Evolutionary conservation across 1,140 invertebrate genomes (phyloP), one percentile per base, ranked within the genome.

Genomic region (Bombus confusus): DNA sequence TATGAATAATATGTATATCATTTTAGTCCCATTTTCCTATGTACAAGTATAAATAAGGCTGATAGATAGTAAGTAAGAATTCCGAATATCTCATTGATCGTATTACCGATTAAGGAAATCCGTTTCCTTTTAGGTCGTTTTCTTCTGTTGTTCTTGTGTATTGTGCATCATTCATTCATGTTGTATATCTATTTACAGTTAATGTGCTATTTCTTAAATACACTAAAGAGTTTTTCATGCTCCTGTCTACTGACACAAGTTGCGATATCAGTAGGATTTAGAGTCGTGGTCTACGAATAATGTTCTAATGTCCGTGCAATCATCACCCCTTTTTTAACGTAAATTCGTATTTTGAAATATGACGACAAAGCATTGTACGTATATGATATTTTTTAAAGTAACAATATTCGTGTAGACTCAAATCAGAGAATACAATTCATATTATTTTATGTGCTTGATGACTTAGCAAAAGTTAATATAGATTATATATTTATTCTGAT

Each of bases 21-120:
- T n/a, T 77, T 86, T 80, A 80, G 79, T 89, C 73, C 66, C 43
- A 86, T 69, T 71, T 78, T 71, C 73, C 77, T 86, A 43, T 89
- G 77, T 89, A 89, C 77, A 89, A 43, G 31, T 80, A 87, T 87
- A 88, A 86, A 75, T 89, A 86, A 89, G 88, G 80, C 85, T 83
- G 88, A 74, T 75, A 78, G 62, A 73, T 47, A 86, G 84, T 89
- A 89, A 86, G 88, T 88, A 86, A 72, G 83, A 80, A 80, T 89
- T 69, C 81, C 81, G 43, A 77, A 82, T 66, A 34, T 86, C 37
- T 82, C 57, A 57, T 37, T 34, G 34, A 72, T 86, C 79, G 39
- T 66, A n/a, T 39, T 28, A 59, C 80, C 64, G 47, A 74, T 74
- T 31, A 22, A 83, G 5, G 69, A 18, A 64, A 41, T 73, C 37